A percentile compares a stretch with the other conserved stretches of the same genome.
Conservation (phyloP, 92 coral and sea anemone species). For the Actinernus sp. region DNA sequence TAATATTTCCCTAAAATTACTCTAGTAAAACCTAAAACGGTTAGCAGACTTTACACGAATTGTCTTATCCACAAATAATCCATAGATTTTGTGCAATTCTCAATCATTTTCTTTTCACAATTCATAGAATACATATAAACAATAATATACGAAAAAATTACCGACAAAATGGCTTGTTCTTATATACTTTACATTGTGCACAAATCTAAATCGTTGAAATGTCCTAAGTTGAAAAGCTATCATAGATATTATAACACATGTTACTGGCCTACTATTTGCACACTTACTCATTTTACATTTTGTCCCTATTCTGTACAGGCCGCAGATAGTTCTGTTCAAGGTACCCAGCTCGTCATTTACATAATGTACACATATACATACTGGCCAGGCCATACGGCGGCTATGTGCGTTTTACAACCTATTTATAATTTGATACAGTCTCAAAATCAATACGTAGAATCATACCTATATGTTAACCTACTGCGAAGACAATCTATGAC, state of each 20-base stretch:
- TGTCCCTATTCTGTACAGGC: too few relatives aligned
- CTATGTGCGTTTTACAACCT: not conserved
- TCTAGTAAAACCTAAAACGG: conserved; percentile 24
- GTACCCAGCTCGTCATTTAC: conserved; percentile 81
- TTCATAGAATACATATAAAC: conserved; percentile 20
- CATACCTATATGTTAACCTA: too few relatives aligned
- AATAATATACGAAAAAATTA: conserved; percentile 20
- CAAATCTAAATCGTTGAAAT: conserved; percentile 11
- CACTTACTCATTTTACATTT: too few relatives aligned
- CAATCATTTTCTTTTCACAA: conserved; percentile 23
- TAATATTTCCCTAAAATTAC: conserved; percentile 12
- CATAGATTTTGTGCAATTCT: not conserved
- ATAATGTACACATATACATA: conserved; percentile 71
- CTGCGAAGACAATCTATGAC: too few relatives aligned
- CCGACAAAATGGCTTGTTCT: conserved; percentile 39
- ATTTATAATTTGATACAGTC: not conserved
- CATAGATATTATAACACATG: too few relatives aligned
- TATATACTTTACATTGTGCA: conserved; percentile 42
- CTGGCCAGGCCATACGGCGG: conserved; percentile 25
- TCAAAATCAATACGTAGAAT: not conserved
- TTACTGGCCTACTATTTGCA: too few relatives aligned
- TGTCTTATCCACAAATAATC: conserved; percentile 27
- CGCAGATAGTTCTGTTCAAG: too few relatives aligned
- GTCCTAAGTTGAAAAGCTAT: too few relatives aligned
- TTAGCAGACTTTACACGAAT: not conserved